These are phyloP conservation scores for Eremophila alpestris DNA, from an alignment of 2,797 vertebrate species.

Conservation along the genomic window DNA sequence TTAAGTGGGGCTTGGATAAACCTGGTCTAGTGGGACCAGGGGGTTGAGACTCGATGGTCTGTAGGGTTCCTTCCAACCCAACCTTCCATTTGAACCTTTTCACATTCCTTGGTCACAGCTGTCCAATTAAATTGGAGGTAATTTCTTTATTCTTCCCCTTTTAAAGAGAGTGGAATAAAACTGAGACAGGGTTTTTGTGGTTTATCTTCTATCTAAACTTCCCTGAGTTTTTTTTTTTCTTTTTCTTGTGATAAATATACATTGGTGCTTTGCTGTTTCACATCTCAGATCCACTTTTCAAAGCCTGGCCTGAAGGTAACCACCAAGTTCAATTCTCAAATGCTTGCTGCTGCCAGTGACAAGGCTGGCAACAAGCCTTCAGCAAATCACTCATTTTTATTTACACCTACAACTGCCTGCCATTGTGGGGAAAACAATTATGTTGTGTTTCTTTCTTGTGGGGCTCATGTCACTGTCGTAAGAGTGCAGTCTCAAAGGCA, in stretches of 20 bases:
- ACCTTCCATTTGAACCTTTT: not conserved
- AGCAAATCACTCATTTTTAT: not conserved
- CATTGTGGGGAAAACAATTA: not conserved
- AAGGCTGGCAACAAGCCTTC: not conserved
- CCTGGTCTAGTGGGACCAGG: not conserved
- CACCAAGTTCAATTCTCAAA: not conserved
- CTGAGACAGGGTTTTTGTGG: not conserved
- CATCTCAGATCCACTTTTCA: not conserved
- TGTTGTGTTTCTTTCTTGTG: not conserved
- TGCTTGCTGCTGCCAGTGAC: not conserved
- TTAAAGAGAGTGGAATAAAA: not conserved
- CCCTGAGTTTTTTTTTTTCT: not conserved
- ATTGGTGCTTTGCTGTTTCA: not conserved
- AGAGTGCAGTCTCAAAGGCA: not conserved
- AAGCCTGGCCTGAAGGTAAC: not conserved
- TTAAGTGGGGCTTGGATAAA: not conserved
- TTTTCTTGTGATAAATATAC: not conserved
- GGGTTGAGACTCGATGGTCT: not conserved
- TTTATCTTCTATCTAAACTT: not conserved
- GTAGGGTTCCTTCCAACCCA: not conserved
- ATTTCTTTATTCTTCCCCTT: not conserved
- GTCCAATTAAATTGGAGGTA: not conserved
- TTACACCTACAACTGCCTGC: not conserved
- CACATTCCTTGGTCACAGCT: not conserved
- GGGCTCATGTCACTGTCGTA: fast-evolving